Evolutionary conservation across 2,113 vertebrate genomes (phyloP).

Genomic region (Corydoras sp.): DNA sequence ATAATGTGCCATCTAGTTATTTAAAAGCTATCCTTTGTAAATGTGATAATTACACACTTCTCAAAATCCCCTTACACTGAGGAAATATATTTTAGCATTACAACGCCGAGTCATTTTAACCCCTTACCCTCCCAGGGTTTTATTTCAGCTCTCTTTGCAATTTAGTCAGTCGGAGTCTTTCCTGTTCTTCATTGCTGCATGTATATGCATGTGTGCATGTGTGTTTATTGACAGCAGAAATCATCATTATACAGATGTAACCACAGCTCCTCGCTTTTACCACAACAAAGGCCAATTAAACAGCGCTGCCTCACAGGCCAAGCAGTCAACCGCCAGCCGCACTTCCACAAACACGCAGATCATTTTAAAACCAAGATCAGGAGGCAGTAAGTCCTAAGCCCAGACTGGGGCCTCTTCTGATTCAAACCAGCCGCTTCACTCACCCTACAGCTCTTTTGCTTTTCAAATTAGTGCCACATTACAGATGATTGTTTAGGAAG

Average conservation of each 20-base stretch:
- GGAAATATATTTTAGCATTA: slow-evolving; percentile 46
- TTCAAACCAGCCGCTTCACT: slow-evolving; percentile 67
- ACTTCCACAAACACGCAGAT: slow-evolving; percentile 78
- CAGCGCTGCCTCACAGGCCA: slow-evolving; percentile 68
- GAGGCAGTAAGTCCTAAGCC: slow-evolving; percentile 67
- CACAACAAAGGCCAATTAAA: slow-evolving; percentile 78
- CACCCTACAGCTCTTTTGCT: slow-evolving; percentile 51
- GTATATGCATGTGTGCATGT: slow-evolving; percentile 33
- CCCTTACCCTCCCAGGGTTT: neutral
- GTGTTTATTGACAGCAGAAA: slow-evolving; percentile 49
- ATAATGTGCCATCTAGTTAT: slow-evolving; percentile 58
- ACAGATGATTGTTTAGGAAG: slow-evolving; percentile 42
- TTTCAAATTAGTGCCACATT: slow-evolving; percentile 41
- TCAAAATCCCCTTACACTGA: slow-evolving; percentile 51
- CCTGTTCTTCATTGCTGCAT: slow-evolving; percentile 25
- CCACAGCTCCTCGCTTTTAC: slow-evolving; percentile 53
- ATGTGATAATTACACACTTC: slow-evolving; percentile 73
- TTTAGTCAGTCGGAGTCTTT: slow-evolving; percentile 9
- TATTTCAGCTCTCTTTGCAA: neutral
- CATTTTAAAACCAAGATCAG: slow-evolving; percentile 70
- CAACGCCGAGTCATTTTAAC: slow-evolving; percentile 21
- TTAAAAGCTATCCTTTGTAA: slow-evolving; percentile 66
- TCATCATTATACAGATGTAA: slow-evolving; percentile 62
- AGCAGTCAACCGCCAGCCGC: slow-evolving; percentile 71
- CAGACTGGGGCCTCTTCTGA: slow-evolving; percentile 54